Conservation (phyloP, 2,113 vertebrate species). For the Amia ocellicauda region DNA sequence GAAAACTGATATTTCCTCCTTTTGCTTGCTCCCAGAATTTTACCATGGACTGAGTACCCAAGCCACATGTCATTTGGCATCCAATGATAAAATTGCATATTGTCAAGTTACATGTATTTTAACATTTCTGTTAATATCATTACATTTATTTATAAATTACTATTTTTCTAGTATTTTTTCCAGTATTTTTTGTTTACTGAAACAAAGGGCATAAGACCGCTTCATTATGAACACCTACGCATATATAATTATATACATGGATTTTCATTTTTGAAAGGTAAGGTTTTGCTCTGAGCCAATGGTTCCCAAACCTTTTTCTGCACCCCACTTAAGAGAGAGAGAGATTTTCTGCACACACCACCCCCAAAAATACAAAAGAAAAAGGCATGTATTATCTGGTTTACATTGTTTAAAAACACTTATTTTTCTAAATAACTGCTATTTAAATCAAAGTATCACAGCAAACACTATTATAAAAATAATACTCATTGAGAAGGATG, state of each 20-base stretch:
- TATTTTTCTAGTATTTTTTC: constrained; percentile 61
- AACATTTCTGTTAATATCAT: constrained; percentile 31
- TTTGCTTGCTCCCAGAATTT: background rate
- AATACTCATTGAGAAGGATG: no score
- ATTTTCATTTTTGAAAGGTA: constrained; percentile 44
- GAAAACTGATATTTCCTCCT: background rate
- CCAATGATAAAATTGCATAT: constrained; percentile 42
- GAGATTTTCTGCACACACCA: no score
- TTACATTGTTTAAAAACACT: no score
- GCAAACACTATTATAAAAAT: no score
- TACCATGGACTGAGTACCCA: constrained; percentile 32
- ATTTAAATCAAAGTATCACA: no score
- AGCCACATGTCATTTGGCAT: constrained; percentile 34
- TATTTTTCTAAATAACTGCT: no score
- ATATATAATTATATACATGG: constrained; percentile 31
- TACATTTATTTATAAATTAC: constrained; percentile 30
- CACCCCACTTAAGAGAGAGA: no score
- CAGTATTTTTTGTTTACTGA: constrained; percentile 38
- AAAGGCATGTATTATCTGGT: no score
- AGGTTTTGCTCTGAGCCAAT: constrained; percentile 1
- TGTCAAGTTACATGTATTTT: constrained; percentile 45
- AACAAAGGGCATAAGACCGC: constrained; percentile 52
- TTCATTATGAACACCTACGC: constrained; percentile 49
- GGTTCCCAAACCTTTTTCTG: no score
- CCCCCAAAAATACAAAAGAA: no score